Base-by-base conservation (phyloP, 2,113 vertebrate species). In the Coregonus clupeaformis region DNA sequence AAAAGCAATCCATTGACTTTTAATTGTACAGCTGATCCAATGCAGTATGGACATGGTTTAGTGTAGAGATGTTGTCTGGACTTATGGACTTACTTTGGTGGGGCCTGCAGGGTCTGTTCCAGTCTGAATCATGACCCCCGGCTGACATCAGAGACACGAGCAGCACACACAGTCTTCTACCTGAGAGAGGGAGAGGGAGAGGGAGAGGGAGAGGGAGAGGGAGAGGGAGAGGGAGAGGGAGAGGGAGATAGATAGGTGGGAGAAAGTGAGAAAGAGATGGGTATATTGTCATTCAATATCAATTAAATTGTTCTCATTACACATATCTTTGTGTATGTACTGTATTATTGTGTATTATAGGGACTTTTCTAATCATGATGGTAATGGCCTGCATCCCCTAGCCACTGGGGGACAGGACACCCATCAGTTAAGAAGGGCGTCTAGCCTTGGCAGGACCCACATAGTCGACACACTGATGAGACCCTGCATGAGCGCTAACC, bases 51-150 rank as follows among this genome's bases (percentile, higher is more conserved):
- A 18, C 49, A 52, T 52, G 49, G 49, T 52, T 52, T 16, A 52
- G 49, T 52, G 14, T 52, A 42, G 36, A 42, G 36, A 42, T 42
- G 36, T 42, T 42, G 36, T 12, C 36, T 42, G 36, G 36, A 42
- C 49, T 52, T 5, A 1, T 5, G 49, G 57, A 73, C 90, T 90
- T 91, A 95, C 94, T 92, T 94, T 92, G 91, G 93, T 90, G 78
- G 92, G 88, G 86, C 88, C 92, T 91, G 91, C 90, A 88, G 92
- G 92, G 87, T 94, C 93, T 62, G 92, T 92, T 88, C 94, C 94
- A 92, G 91, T 92, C 87, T 94, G 94, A 91, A 94, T 90, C 94
- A 95, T 95, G 93, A 92, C 94, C 93, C 93, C 92, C 68, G 83
- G 77, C 57, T 82, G 82, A 84, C 78, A 82, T 86, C 16, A 1